Evolutionary conservation across 2,888 invertebrate species (phyloP).

Genomic region (Drosophila stalkeri): DNA sequence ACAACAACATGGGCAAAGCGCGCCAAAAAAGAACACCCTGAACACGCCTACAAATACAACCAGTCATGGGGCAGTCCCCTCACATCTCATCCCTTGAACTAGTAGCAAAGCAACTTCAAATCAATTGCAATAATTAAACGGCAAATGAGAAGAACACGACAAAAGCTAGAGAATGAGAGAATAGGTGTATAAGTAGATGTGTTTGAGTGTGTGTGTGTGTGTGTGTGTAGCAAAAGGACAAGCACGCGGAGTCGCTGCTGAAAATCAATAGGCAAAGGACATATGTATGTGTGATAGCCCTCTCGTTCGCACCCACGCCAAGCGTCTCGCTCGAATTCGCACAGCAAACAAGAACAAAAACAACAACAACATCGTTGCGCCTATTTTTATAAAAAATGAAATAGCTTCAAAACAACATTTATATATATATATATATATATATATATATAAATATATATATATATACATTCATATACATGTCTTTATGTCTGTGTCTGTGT

Average conservation of each 20-base stretch:
- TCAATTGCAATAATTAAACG: slow-evolving; percentile 60
- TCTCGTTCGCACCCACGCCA: slow-evolving; percentile 34
- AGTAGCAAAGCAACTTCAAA: slow-evolving; percentile 39
- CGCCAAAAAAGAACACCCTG: slow-evolving; percentile 49
- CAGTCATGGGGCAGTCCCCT: background rate
- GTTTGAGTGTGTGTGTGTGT: slow-evolving; percentile 11
- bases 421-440: background rate
- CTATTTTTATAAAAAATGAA: slow-evolving; percentile 59
- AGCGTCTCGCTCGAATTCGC: slow-evolving; percentile 33
- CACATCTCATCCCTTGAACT: background rate
- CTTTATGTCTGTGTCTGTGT: slow-evolving; percentile 12
- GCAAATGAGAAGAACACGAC: slow-evolving; percentile 30
- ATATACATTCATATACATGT: background rate
- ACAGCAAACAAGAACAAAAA: slow-evolving; percentile 20
- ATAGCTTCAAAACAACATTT: slow-evolving; percentile 38
- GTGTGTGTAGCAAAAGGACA: slow-evolving; percentile 35
- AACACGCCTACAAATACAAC: slow-evolving; percentile 1
- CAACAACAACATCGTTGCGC: slow-evolving; percentile 32
- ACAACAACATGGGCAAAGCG: slow-evolving; percentile 33
- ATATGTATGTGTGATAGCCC: slow-evolving; percentile 23
- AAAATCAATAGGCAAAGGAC: slow-evolving; percentile 76
- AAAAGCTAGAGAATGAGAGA: slow-evolving; percentile 4
- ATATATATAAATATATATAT: background rate
- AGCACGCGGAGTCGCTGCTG: slow-evolving; percentile 46
- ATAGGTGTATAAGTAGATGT: slow-evolving; percentile 7